Percentiles rank a stretch among this genome's conserved stretches.
Conservation (phyloP, 2,888 invertebrate genomes). For the Xanthorhoe spadicearia region DNA sequence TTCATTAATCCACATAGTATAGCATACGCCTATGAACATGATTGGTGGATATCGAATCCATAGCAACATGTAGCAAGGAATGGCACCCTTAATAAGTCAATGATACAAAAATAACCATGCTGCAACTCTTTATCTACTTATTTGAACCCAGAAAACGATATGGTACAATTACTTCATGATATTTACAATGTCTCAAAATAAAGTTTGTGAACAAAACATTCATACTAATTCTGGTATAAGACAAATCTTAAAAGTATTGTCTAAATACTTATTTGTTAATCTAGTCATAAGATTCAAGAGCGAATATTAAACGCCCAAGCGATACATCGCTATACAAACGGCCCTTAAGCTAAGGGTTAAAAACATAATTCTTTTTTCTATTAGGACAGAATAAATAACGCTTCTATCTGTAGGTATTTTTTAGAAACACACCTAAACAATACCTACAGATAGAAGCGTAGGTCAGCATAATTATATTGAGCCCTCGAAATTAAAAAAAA, state of each 20-base stretch:
- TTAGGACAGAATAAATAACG: too few species aligned
- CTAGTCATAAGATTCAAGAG: slow-evolving; percentile 63
- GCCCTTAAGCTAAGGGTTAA: too few species aligned
- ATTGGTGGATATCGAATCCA: too few species aligned
- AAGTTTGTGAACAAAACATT: slow-evolving; percentile 17
- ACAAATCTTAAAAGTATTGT: slow-evolving; percentile 52
- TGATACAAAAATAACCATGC: slow-evolving; percentile 12
- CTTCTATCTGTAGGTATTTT: too few species aligned
- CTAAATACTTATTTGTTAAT: slow-evolving; percentile 64
- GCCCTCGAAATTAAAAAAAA: too few species aligned
- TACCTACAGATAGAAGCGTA: too few species aligned
- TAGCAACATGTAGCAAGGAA: too few species aligned
- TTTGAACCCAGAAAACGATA: slow-evolving; percentile 69
- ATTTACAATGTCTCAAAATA: slow-evolving; percentile 61
- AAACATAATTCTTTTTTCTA: too few species aligned
- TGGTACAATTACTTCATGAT: slow-evolving; percentile 66
- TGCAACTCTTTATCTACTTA: slow-evolving; percentile 39
- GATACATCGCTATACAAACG: slow-evolving; percentile 18
- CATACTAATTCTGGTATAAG: slow-evolving; percentile 35
- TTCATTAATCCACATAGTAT: too few species aligned
- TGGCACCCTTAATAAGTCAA: background rate
- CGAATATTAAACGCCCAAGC: slow-evolving; percentile 22
- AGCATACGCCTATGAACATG: too few species aligned
- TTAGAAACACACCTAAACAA: too few species aligned
- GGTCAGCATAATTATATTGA: too few species aligned